Percentiles rank a stretch among this genome's conserved stretches.
phyloP scores from a whole-genome alignment of 2,797 vertebrate species.

The Vespertilio murinus region DNA sequence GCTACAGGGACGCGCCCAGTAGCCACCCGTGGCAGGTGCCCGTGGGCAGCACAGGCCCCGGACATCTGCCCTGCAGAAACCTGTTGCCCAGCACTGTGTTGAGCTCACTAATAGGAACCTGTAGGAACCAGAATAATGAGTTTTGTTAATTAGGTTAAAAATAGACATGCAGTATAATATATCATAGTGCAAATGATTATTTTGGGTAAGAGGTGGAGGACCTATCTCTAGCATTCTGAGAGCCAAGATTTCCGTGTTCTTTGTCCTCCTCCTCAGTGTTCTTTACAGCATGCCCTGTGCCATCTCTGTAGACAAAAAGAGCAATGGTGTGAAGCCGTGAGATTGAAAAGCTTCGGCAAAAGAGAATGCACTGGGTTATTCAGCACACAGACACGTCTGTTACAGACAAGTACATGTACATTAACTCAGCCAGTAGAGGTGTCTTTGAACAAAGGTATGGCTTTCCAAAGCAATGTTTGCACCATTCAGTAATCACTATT shows the following conservation, averaged over 20 bases:
- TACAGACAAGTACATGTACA: not conserved
- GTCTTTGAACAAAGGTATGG: not conserved
- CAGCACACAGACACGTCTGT: not conserved
- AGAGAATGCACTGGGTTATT: not conserved
- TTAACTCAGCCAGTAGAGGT: not conserved
- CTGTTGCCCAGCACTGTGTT: not conserved
- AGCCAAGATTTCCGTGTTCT: not conserved
- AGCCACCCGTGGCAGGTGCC: not conserved
- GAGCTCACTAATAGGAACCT: not conserved
- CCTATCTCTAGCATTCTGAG: not conserved
- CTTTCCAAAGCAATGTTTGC: slow-evolving; percentile 14
- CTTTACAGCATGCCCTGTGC: not conserved
- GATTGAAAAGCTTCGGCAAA: not conserved
- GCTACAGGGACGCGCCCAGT: not conserved
- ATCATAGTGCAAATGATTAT: not conserved
- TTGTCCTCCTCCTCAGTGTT: not conserved
- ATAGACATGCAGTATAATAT: not conserved
- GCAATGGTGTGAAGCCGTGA: not conserved
- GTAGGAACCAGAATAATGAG: not conserved
- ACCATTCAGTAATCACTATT: slow-evolving; percentile 18
- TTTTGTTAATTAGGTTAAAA: not conserved
- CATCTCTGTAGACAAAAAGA: not conserved
- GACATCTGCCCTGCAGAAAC: not conserved
- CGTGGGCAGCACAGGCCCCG: not conserved
- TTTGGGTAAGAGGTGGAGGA: not conserved